Conservation (phyloP, 2,888 invertebrate species). For the Metalampra italica region DNA sequence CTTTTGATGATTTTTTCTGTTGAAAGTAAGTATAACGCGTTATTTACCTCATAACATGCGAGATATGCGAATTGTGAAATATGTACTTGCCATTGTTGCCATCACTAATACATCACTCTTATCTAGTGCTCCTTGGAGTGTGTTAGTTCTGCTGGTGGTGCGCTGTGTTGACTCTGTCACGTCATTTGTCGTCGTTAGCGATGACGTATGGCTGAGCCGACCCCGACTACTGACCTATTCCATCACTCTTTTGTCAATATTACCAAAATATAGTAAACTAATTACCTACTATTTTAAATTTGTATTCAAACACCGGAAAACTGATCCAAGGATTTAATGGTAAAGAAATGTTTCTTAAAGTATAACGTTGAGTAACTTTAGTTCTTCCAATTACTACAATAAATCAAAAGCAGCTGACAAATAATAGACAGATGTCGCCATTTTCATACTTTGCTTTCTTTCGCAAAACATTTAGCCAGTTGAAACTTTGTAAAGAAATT, state of each 20-base stretch:
- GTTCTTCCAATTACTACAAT: constrained; percentile 12
- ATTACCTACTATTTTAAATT: neutral
- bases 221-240: constrained; percentile 59
- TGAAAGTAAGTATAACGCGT: too few relatives aligned
- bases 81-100: too few relatives aligned
- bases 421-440: constrained; percentile 42
- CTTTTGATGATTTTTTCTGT: too few relatives aligned
- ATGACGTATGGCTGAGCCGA: constrained; percentile 73
- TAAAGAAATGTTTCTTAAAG: too few relatives aligned
- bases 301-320: too few relatives aligned
- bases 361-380: too few relatives aligned
- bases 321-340: too few relatives aligned
- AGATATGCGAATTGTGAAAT: too few relatives aligned
- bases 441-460: constrained; percentile 57
- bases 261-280: constrained; percentile 18
- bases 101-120: too few relatives aligned
- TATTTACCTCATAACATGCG: too few relatives aligned
- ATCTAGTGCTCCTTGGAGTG: too few relatives aligned
- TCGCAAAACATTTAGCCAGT: constrained; percentile 51
- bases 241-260: constrained; percentile 67
- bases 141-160: neutral
- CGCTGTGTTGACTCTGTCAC: constrained; percentile 32
- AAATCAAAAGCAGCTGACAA: constrained; percentile 49
- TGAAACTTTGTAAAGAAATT: constrained; percentile 50
- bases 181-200: constrained; percentile 77